phyloP scores from a whole-genome alignment of 2,888 invertebrate genomes.

The Lumbricus terrestris region DNA sequence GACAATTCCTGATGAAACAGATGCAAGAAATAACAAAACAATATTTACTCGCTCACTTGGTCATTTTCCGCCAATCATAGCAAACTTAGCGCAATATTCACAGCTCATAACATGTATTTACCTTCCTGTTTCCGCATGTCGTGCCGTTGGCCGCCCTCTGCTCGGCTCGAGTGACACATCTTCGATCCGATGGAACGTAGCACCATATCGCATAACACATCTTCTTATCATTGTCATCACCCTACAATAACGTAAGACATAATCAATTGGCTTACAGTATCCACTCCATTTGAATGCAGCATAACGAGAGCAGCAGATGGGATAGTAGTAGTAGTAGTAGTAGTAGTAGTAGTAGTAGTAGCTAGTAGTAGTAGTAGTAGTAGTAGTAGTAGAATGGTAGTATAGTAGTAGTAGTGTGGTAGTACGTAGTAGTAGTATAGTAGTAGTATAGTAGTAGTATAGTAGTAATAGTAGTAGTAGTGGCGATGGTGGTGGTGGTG shows the following conservation, averaged over 20 bases:
- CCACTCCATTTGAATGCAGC: too few species aligned
- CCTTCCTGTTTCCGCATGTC: slow-evolving; percentile 48
- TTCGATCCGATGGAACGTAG: slow-evolving; percentile 42
- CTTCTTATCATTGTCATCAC: slow-evolving; percentile 35
- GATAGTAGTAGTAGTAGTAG: too few species aligned
- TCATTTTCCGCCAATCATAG: background rate
- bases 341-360: too few species aligned
- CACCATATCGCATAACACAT: slow-evolving; percentile 47
- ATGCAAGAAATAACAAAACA: background rate
- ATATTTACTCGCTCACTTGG: background rate
- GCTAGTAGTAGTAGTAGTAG: too few species aligned
- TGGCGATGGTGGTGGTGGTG: too few species aligned
- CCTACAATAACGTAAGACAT: slow-evolving; percentile 26
- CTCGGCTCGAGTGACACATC: slow-evolving; percentile 44
- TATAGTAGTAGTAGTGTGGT: too few species aligned
- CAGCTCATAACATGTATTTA: slow-evolving; percentile 15
- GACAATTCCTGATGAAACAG: background rate
- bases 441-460: too few species aligned
- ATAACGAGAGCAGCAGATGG: too few species aligned
- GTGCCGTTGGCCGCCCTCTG: slow-evolving; percentile 48
- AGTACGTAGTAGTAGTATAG: too few species aligned
- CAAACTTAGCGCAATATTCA: background rate
- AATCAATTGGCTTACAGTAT: too few species aligned
- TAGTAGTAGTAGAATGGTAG: too few species aligned
- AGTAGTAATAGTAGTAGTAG: too few species aligned